A percentile compares a stretch with the other conserved stretches of the same genome.
phyloP scores from a whole-genome alignment of 1,140 invertebrate genomes.

The Penaeus vannamei region DNA sequence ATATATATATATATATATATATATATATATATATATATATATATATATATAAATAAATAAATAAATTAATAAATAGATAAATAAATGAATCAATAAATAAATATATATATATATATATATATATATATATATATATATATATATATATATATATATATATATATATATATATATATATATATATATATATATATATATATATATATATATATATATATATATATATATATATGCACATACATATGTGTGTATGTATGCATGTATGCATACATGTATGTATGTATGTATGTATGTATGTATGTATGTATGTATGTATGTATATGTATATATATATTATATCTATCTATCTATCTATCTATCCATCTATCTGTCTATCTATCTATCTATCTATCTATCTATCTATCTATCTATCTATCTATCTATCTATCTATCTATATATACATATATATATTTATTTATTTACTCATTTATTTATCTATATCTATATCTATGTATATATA shows the following conservation, averaged over 20 bases:
- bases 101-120: slow-evolving; percentile 24
- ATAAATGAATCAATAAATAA: neutral
- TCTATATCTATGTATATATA: neutral
- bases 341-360: neutral
- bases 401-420: too few species aligned
- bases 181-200: neutral
- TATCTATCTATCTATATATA: too few species aligned
- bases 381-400: neutral
- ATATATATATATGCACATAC: neutral
- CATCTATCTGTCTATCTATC: neutral
- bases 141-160: slow-evolving; percentile 25
- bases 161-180: slow-evolving; percentile 27
- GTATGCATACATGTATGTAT: too few species aligned
- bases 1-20: too few species aligned
- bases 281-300: neutral
- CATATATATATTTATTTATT: too few species aligned
- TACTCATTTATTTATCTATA: neutral
- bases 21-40: too few species aligned
- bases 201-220: neutral
- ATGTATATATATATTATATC: slow-evolving; percentile 19
- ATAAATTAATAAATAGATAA: slow-evolving; percentile 1
- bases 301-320: neutral
- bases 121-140: slow-evolving; percentile 16
- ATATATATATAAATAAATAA: too few species aligned
- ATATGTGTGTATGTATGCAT: neutral